These are phyloP conservation scores for Cartodere bifasciata DNA, from an alignment of 2,888 invertebrate genomes.

Conservation along the genomic window DNA sequence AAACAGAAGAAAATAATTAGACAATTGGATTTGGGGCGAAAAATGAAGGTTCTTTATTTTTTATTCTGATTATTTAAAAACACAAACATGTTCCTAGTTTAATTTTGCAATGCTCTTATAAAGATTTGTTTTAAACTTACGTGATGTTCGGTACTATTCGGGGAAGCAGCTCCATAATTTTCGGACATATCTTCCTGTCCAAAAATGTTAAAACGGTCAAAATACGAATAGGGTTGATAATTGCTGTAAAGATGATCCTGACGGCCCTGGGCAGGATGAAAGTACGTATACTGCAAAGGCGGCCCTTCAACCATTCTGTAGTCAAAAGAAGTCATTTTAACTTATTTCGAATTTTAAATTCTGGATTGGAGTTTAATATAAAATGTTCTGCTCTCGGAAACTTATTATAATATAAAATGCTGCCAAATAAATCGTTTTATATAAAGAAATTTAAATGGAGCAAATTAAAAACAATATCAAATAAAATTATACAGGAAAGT, in stretches of 20 bases:
- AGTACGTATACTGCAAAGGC: conserved; percentile 31
- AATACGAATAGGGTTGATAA: conserved; percentile 14
- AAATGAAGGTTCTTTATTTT: not conserved
- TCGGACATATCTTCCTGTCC: conserved; percentile 21
- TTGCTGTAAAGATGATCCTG: conserved; percentile 10
- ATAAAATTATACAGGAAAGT: conserved; percentile 5
- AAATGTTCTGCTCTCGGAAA: not conserved
- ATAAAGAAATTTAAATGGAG: too few relatives aligned
- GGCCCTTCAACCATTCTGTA: conserved; percentile 30
- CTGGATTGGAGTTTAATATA: too few relatives aligned
- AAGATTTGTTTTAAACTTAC: conserved; percentile 3
- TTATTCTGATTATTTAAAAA: conserved; percentile 1
- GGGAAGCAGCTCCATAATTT: conserved; percentile 28
- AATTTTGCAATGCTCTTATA: too few relatives aligned
- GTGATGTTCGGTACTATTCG: conserved; percentile 29
- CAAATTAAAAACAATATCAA: conserved; percentile 3
- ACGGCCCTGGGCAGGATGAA: conserved; percentile 16
- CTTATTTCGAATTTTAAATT: not conserved
- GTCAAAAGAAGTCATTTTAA: conserved; percentile 25
- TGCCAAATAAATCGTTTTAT: too few relatives aligned
- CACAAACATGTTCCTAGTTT: too few relatives aligned
- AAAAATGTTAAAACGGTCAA: conserved; percentile 18
- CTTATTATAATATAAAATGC: too few relatives aligned
- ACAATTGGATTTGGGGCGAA: too few relatives aligned
- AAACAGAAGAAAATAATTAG: conserved; percentile 17